phyloP scores from a whole-genome alignment of 2,888 invertebrate genomes.

The Drosophila cyrtoloma region DNA sequence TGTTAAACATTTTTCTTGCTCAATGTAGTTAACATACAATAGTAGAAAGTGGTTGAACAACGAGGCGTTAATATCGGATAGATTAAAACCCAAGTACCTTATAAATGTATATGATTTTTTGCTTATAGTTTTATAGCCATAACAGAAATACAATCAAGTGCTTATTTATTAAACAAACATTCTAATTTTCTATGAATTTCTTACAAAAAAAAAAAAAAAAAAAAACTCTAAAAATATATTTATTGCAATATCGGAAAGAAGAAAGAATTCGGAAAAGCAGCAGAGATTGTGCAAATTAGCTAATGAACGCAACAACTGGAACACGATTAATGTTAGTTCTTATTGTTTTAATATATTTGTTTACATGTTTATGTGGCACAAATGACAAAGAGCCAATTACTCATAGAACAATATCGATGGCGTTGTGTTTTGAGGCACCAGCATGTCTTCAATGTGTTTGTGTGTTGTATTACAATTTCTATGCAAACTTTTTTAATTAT shows the following conservation, averaged over 20 bases:
- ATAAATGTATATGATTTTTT: slow-evolving; percentile 74
- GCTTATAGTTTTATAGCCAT: slow-evolving; percentile 59
- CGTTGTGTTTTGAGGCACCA: slow-evolving; percentile 32
- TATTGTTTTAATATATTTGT: slow-evolving; percentile 35
- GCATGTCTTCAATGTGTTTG: slow-evolving; percentile 42
- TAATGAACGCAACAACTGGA: slow-evolving; percentile 32
- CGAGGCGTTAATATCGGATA: slow-evolving; percentile 55
- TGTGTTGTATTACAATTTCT: slow-evolving; percentile 40
- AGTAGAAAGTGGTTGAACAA: slow-evolving; percentile 31
- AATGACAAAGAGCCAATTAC: slow-evolving; percentile 8
- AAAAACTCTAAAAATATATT: slow-evolving; percentile 24
- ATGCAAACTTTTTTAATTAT: slow-evolving; percentile 39
- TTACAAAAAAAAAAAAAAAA: slow-evolving; percentile 6
- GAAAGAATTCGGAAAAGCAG: neutral
- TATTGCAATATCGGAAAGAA: slow-evolving; percentile 40
- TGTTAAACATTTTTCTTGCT: slow-evolving; percentile 67
- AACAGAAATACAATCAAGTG: slow-evolving; percentile 48
- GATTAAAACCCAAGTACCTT: slow-evolving; percentile 79
- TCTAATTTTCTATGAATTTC: slow-evolving; percentile 39
- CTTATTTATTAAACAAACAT: slow-evolving; percentile 57
- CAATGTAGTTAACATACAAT: slow-evolving; percentile 66
- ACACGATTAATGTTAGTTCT: slow-evolving; percentile 27
- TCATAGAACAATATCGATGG: slow-evolving; percentile 24
- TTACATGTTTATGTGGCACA: slow-evolving; percentile 13
- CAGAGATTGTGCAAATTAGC: slow-evolving; percentile 5